phyloP scores from a whole-genome alignment of 2,888 invertebrate genomes.

The Drosophila villosipedis region DNA sequence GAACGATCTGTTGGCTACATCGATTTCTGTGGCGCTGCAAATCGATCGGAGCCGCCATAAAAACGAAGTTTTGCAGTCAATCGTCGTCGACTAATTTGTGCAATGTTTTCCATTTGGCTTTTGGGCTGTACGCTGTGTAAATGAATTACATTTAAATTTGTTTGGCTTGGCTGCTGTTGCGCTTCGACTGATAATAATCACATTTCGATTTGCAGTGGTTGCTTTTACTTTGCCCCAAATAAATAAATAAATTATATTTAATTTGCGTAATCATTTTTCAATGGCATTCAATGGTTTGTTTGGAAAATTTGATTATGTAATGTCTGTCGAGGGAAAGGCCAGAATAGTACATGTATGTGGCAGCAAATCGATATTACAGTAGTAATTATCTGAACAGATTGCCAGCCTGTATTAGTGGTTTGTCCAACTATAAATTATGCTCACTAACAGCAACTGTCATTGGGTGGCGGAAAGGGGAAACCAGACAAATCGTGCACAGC shows the following conservation, averaged over 20 bases:
- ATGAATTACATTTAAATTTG: conserved; percentile 72
- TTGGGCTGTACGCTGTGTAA: conserved; percentile 32
- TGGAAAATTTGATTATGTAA: conserved; percentile 53
- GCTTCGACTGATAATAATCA: conserved; percentile 69
- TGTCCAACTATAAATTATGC: conserved; percentile 35
- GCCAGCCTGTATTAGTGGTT: conserved; percentile 23
- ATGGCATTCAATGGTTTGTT: conserved; percentile 55
- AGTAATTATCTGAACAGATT: conserved; percentile 30
- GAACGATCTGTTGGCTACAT: conserved; percentile 64
- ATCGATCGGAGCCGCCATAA: conserved; percentile 67
- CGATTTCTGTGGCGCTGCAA: conserved; percentile 54
- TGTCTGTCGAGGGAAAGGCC: conserved; percentile 17
- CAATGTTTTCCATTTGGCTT: conserved; percentile 59
- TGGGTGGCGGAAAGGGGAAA: neutral
- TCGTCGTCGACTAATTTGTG: conserved; percentile 60
- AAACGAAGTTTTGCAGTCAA: conserved; percentile 42
- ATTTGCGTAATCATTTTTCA: conserved; percentile 74
- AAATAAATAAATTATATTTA: conserved; percentile 70
- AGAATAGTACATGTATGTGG: conserved; percentile 32
- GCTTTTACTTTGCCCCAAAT: conserved; percentile 62
- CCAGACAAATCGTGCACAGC: conserved; percentile 65
- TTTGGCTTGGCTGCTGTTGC: conserved; percentile 58
- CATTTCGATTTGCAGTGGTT: conserved; percentile 44
- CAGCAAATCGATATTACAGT: conserved; percentile 29
- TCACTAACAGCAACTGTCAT: conserved; percentile 37